A percentile compares a stretch with the other conserved stretches of the same genome.
phyloP scores from a whole-genome alignment of 2,888 invertebrate genomes.

The Nudaria mundana region DNA sequence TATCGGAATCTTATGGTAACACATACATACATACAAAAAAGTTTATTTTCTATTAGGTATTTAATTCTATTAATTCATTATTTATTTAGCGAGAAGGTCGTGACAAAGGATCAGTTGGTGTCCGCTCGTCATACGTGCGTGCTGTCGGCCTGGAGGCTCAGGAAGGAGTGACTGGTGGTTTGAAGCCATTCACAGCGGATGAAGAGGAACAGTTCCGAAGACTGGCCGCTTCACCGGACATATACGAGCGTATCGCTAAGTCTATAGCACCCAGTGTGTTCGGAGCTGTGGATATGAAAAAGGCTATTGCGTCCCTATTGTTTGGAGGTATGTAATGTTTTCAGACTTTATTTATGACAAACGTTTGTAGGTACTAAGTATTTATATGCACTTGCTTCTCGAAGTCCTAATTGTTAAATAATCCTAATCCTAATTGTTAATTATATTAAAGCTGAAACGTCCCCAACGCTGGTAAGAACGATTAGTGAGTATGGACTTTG shows the following conservation, averaged over 20 bases:
- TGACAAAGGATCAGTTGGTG: conserved; percentile 92
- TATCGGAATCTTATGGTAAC: too few relatives aligned
- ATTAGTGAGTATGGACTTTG: too few relatives aligned
- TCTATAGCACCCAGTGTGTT: conserved; percentile 99
- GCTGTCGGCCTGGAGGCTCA: conserved; percentile 96
- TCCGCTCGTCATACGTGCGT: conserved; percentile 95
- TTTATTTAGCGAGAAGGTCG: conserved; percentile 82
- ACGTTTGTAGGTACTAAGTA: too few relatives aligned
- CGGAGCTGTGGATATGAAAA: conserved; percentile 96
- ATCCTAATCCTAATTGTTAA: too few relatives aligned
- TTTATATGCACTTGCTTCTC: too few relatives aligned
- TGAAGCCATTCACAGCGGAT: conserved; percentile 69
- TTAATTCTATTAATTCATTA: background rate
- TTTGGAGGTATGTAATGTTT: conserved; percentile 89
- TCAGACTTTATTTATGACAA: too few relatives aligned
- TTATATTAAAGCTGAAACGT: too few relatives aligned
- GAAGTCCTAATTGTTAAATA: too few relatives aligned
- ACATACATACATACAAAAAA: too few relatives aligned
- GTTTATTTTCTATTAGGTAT: too few relatives aligned
- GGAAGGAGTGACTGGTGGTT: conserved; percentile 87
- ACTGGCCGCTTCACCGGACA: conserved; percentile 91
- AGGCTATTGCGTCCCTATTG: conserved; percentile 95
- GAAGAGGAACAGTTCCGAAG: conserved; percentile 88
- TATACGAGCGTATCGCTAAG: conserved; percentile 93
- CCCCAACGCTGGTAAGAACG: too few relatives aligned